Base-by-base conservation (phyloP, 1,140 invertebrate species). In the Eubasilissa regina region DNA sequence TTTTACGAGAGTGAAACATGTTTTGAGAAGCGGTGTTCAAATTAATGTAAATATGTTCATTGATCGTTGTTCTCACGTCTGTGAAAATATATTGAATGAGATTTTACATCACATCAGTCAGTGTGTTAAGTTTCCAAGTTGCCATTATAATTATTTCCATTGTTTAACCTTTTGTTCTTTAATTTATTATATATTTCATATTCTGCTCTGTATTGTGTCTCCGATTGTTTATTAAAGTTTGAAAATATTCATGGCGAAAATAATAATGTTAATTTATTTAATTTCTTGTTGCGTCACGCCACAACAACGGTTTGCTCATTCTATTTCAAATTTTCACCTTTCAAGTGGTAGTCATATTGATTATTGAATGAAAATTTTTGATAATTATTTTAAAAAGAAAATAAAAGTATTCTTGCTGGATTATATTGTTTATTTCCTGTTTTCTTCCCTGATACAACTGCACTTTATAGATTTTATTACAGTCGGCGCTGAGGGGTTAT, bases 321-420 rank as follows among this genome's bases (percentile, higher is more conserved):
- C 55, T 58, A 15, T 58, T 58, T n/a, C 7, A 62, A 25, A 62
- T 68, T n/a, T 45, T 47, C 44, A 12, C 64, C 35, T 35, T 44
- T 68, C 64, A 68, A 68, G 45, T 68, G 44, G 64, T 68, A 68
- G 44, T 68, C 64, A 68, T 68, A 68, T 68, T 68, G 64, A 68
- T 68, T 68, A 68, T 68, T 68, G 64, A 45, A 68, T 68, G 64
- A 68, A 35, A 48, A 68, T 68, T 68, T 68, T 68, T 68, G 64
- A 68, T 68, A 68, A 68, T 45, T 68, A 68, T 19, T 68, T 68
- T 68, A 68, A 68, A 66, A 68, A 44, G 45, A 68, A 68, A 68
- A 45, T 45, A 68, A 64, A 48, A 68, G 60, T 68, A 68, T 68
- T 68, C 44, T 68, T 68, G 43, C 64, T 47, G 64, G n/a, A n/a